Percentiles rank a stretch among this genome's conserved stretches.
These are phyloP conservation scores for Aphidius gifuensis DNA, from an alignment of 1,140 invertebrate genomes.

Conservation along the genomic window DNA sequence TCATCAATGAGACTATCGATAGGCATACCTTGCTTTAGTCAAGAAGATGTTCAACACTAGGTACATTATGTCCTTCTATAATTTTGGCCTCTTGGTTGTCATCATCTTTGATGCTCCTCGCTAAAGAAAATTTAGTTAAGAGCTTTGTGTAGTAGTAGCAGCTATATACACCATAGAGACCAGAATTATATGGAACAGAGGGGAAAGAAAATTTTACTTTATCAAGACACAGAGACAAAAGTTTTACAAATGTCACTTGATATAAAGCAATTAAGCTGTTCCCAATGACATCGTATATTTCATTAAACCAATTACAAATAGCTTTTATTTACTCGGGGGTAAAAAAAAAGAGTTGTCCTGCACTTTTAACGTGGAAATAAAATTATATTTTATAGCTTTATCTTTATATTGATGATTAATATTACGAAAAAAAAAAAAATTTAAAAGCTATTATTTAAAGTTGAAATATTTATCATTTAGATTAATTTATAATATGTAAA, in stretches of 20 bases:
- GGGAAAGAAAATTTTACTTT: background rate
- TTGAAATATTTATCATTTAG: background rate
- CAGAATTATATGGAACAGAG: constrained; percentile 30
- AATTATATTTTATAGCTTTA: constrained; percentile 1
- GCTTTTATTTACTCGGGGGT: constrained; percentile 27
- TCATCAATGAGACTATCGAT: constrained; percentile 36
- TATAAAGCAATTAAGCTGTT: too few relatives aligned
- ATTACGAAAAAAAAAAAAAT: too few relatives aligned
- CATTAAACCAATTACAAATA: constrained; percentile 43
- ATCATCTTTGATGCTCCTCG: constrained; percentile 50
- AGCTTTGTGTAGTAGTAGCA: constrained; percentile 49
- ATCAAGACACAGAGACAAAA: too few relatives aligned
- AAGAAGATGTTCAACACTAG: too few relatives aligned
- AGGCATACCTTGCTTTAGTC: constrained; percentile 10
- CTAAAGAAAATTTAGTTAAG: constrained; percentile 56
- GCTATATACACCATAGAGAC: constrained; percentile 17
- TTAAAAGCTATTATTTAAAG: too few relatives aligned
- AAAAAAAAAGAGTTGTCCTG: constrained; percentile 39
- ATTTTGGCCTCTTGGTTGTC: constrained; percentile 15
- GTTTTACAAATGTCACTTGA: too few relatives aligned
- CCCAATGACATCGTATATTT: constrained; percentile 42
- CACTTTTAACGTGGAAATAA: constrained; percentile 3
- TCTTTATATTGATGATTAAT: constrained; percentile 3
- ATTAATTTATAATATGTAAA: constrained; percentile 48
- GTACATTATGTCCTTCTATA: constrained; percentile 15